A percentile compares a stretch with the other conserved stretches of the same genome.
Evolutionary conservation across 2,888 invertebrate species (phyloP).

Genomic region (Prosapia bicincta): DNA sequence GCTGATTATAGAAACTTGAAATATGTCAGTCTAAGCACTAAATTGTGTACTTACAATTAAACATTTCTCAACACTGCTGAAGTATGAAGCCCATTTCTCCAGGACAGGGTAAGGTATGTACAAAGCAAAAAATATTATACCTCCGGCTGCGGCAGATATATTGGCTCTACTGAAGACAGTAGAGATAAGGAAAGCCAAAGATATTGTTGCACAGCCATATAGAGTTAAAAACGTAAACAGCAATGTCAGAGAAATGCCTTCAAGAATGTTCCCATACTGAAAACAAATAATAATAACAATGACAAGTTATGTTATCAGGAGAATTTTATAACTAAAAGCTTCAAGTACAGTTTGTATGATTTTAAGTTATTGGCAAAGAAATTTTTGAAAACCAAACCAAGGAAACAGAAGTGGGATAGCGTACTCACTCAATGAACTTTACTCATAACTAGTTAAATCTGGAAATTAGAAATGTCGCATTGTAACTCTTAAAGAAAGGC

Average conservation of each 20-base stretch:
- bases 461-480: too few relatives aligned
- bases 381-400: too few relatives aligned
- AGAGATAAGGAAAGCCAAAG: constrained; percentile 51
- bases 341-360: too few relatives aligned
- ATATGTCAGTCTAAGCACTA: too few relatives aligned
- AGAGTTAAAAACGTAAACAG: constrained; percentile 62
- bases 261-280: constrained; percentile 65
- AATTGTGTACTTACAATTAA: constrained; percentile 34
- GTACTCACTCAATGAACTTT: too few relatives aligned
- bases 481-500: too few relatives aligned
- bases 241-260: constrained; percentile 61
- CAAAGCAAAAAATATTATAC: constrained; percentile 49
- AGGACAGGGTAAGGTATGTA: constrained; percentile 49
- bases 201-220: constrained; percentile 52
- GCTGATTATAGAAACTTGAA: too few relatives aligned
- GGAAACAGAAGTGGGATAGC: too few relatives aligned
- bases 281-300: constrained; percentile 37
- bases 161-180: constrained; percentile 57
- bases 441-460: too few relatives aligned
- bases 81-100: constrained; percentile 39
- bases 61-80: constrained; percentile 28
- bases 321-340: too few relatives aligned
- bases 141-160: constrained; percentile 53
- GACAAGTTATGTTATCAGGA: too few relatives aligned
- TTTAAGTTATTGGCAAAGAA: too few relatives aligned